Evolutionary conservation across 2,888 invertebrate species (phyloP).

Genomic region (Drosophila tripunctata): DNA sequence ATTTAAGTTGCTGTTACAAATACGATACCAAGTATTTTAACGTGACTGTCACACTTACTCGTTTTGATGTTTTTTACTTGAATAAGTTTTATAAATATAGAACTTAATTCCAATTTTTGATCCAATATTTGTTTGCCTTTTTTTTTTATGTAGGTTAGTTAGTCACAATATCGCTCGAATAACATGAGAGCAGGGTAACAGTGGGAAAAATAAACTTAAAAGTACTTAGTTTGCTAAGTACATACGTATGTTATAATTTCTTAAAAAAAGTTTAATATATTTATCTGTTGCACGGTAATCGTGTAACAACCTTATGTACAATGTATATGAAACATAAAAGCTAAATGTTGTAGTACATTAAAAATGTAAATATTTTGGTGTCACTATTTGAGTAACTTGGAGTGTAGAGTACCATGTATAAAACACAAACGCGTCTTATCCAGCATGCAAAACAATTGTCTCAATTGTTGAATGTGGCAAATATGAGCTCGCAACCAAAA

Average conservation of each 20-base stretch:
- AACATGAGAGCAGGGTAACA: too few species aligned
- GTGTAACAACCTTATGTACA: background rate
- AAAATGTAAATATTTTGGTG: background rate
- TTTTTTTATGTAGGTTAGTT: too few species aligned
- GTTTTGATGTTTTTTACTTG: too few species aligned
- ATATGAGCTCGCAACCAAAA: slow-evolving; percentile 76
- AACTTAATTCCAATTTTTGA: too few species aligned
- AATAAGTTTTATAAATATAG: background rate
- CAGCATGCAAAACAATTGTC: slow-evolving; percentile 19
- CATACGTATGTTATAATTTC: too few species aligned
- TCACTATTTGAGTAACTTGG: slow-evolving; percentile 5
- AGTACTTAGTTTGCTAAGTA: too few species aligned
- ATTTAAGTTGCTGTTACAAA: background rate
- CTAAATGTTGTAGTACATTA: background rate
- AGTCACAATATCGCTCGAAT: too few species aligned
- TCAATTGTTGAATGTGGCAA: slow-evolving; percentile 11
- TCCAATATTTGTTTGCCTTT: too few species aligned
- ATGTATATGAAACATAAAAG: background rate
- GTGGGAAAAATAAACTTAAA: too few species aligned
- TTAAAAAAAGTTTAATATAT: too few species aligned
- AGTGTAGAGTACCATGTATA: slow-evolving; percentile 36
- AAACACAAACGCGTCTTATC: slow-evolving; percentile 21
- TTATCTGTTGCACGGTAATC: background rate
- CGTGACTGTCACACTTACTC: background rate
- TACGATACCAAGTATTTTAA: background rate